Evolutionary conservation across 2,113 vertebrate genomes (phyloP), one percentile per base, ranked within the genome.

Genomic region (Ailuropoda melanoleuca): DNA sequence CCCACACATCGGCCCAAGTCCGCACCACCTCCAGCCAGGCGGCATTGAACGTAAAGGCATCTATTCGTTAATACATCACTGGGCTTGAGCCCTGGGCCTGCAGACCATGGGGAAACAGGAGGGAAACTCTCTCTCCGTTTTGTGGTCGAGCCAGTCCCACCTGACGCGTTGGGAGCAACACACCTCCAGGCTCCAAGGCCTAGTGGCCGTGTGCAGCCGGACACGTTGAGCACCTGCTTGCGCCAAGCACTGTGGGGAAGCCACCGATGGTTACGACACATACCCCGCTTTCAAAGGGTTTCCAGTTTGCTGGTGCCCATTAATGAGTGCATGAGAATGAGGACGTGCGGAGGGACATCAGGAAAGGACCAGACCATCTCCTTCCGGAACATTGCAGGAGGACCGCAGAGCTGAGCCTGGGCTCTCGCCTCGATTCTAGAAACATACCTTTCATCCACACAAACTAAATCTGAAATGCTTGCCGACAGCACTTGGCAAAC

Each of bases 131-230:
- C 24, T 2, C 10, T 39, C 14, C 12, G 6, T 37, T 29, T 17
- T 50, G 18, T 15, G 24, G 53, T 8, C 14, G 60, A 26, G 48
- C 12, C 6, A 17, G 17, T 24, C 17, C 81, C n/a, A 14, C 14
- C 68, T 21, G 3, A 72, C 2, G 1, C 4, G 9, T n/a, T 13
- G 21, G 62, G 48, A 39, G 24, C 13, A 12, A 24, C 1, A 13
- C 4, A 9, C 50, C 17, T 3, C 64, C 43, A 29, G 29, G 26
- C 77, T 29, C n/a, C 43, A n/a, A 53, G 43, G 55, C 0, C 0
- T 0, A 19, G 6, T 3, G 23, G 17, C 21, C 11, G 0, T 18
- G 34, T 31, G 55, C 18, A 19, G 0, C 1, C 2, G 29, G 15
- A 9, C 6, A 17, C 6, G 60, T 12, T 0, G 50, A 78, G 58